Conservation (phyloP, 2,797 vertebrate species). For the Coreius guichenoti region DNA sequence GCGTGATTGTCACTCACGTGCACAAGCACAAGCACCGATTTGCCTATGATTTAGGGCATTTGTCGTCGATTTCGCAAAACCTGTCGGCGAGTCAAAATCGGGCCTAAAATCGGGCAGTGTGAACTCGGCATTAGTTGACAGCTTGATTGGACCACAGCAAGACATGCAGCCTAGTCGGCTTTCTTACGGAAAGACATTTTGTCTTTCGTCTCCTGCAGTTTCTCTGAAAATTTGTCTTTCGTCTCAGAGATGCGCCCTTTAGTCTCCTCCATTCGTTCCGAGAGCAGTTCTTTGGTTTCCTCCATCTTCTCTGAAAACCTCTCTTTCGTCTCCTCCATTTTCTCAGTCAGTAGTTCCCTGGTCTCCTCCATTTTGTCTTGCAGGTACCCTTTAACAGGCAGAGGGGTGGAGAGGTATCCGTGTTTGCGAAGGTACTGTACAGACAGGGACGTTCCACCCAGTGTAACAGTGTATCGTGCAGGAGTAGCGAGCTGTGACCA, state of each 20-base stretch:
- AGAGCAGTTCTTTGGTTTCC: constrained; percentile 83
- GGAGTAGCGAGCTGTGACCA: constrained; percentile 90
- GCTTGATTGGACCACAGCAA: background rate
- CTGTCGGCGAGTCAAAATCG: too few species aligned
- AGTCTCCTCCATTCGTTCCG: constrained; percentile 77
- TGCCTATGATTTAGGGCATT: too few species aligned
- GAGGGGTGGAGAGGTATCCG: constrained; percentile 91
- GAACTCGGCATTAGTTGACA: too few species aligned
- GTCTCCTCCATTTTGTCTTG: constrained; percentile 97
- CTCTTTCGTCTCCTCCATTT: constrained; percentile 94
- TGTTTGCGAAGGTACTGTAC: constrained; percentile 91
- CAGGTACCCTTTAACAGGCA: constrained; percentile 91
- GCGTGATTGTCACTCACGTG: too few species aligned
- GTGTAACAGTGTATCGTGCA: constrained; percentile 90
- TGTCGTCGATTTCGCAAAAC: too few species aligned
- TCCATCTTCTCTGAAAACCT: constrained; percentile 81
- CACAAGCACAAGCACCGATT: too few species aligned
- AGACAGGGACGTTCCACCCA: constrained; percentile 91
- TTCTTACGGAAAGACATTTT: constrained; percentile 88
- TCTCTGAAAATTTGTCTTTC: constrained; percentile 70
- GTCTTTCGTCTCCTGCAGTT: constrained; percentile 87
- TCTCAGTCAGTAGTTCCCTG: constrained; percentile 86
- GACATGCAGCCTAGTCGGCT: constrained; percentile 72
- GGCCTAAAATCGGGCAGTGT: too few species aligned
- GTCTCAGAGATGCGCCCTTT: constrained; percentile 84